phyloP scores from a whole-genome alignment of 2,888 invertebrate species.

The Pasiphila rectangulata region DNA sequence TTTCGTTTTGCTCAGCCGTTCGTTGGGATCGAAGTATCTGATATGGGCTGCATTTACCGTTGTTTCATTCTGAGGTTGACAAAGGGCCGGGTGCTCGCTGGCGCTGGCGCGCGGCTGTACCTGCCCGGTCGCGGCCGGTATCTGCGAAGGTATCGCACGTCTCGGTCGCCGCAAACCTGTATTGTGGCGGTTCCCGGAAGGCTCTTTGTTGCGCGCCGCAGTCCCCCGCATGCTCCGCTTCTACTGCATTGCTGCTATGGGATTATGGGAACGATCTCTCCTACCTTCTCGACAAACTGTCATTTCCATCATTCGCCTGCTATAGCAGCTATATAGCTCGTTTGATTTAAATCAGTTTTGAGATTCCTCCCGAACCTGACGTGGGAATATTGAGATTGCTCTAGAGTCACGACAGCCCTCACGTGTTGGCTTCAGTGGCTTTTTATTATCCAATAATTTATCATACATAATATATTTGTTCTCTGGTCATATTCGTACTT shows the following conservation, averaged over 20 bases:
- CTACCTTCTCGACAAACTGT: slow-evolving; percentile 39
- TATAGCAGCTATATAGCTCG: not conserved
- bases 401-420: not conserved
- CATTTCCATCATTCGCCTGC: slow-evolving; percentile 22
- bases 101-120: slow-evolving; percentile 48
- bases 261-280: slow-evolving; percentile 55
- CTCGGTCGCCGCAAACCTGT: slow-evolving; percentile 78
- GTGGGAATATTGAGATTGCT: slow-evolving; percentile 6
- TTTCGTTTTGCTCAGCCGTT: not conserved
- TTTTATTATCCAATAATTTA: not conserved
- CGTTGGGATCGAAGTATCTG: not conserved
- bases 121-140: slow-evolving; percentile 63
- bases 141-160: slow-evolving; percentile 80
- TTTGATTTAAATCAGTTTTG: slow-evolving; percentile 15
- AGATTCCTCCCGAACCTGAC: slow-evolving; percentile 7
- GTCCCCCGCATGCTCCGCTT: slow-evolving; percentile 45
- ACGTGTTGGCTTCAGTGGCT: not conserved
- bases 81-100: slow-evolving; percentile 49
- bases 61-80: slow-evolving; percentile 59
- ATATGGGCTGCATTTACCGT: slow-evolving; percentile 43
- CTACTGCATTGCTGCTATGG: slow-evolving; percentile 47
- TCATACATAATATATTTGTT: not conserved
- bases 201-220: slow-evolving; percentile 73
- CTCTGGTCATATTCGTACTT: too few species aligned
- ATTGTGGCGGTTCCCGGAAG: slow-evolving; percentile 79